A percentile compares a stretch with the other conserved stretches of the same genome.
These are phyloP conservation scores for Tachina fera DNA, from an alignment of 2,888 invertebrate species.

Conservation along the genomic window DNA sequence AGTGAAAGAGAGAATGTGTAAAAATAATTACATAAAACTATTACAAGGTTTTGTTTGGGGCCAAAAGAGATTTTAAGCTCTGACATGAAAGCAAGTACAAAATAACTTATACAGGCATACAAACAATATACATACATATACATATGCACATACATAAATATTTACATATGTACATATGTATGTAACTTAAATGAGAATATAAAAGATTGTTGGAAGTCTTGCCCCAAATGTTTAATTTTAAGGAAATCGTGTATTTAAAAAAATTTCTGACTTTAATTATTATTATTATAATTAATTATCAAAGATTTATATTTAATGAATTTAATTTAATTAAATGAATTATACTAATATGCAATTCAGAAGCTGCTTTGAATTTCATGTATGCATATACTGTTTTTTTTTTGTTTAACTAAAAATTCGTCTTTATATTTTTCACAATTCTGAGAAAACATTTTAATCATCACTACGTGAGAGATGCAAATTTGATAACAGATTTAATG, in stretches of 20 bases:
- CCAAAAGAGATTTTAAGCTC: conserved; percentile 42
- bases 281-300: no score
- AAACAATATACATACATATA: no score
- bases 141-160: background rate
- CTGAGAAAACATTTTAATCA: no score
- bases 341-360: no score
- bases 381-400: no score
- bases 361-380: no score
- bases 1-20: background rate
- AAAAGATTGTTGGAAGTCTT: conserved; percentile 10
- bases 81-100: conserved; percentile 13
- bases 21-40: conserved; percentile 11
- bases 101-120: background rate
- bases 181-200: conserved; percentile 19
- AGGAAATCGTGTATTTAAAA: background rate
- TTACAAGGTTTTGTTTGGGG: conserved; percentile 34
- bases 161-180: background rate
- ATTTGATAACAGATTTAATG: no score
- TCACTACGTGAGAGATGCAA: no score
- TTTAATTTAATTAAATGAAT: no score
- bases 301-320: no score
- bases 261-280: background rate
- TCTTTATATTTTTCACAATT: no score
- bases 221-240: background rate
- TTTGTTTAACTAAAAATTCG: no score